These are phyloP conservation scores for Salticus scenicus DNA, from an alignment of 2,888 invertebrate genomes.

Conservation along the genomic window DNA sequence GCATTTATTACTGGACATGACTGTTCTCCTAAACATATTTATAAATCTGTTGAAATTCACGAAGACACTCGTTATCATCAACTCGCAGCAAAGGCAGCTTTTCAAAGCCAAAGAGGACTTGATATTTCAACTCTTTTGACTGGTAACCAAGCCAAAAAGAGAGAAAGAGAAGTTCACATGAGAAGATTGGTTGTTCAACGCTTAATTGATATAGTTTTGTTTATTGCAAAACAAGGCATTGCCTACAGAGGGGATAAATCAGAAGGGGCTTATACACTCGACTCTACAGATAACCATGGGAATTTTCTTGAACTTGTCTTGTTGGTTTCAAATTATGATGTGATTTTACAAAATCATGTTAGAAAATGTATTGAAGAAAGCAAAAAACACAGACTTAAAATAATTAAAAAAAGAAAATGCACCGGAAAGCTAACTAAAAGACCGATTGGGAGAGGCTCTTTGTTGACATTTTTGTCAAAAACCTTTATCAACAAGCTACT, in stretches of 20 bases:
- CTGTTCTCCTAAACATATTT: too few relatives aligned
- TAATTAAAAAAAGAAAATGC: too few relatives aligned
- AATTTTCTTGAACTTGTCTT: background rate
- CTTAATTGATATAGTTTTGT: slow-evolving; percentile 2
- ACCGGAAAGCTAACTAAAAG: too few relatives aligned
- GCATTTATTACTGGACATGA: too few relatives aligned
- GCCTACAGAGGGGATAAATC: slow-evolving; percentile 10
- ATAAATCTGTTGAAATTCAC: too few relatives aligned
- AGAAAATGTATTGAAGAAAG: slow-evolving; percentile 2
- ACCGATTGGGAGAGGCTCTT: too few relatives aligned
- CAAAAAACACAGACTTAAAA: slow-evolving; percentile 13
- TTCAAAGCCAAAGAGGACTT: background rate
- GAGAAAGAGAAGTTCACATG: background rate
- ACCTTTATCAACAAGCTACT: background rate
- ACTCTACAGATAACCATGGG: slow-evolving; percentile 1
- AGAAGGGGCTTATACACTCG: background rate
- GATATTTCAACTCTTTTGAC: background rate
- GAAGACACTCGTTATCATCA: too few relatives aligned
- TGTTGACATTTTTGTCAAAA: slow-evolving; percentile 9
- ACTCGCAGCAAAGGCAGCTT: slow-evolving; percentile 6
- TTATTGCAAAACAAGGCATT: slow-evolving; percentile 3
- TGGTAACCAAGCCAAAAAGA: background rate
- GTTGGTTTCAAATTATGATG: slow-evolving; percentile 6
- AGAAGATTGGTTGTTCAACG: background rate
- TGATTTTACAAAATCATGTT: background rate